Base-by-base conservation (phyloP, 2,797 vertebrate species). In the Gila robusta region DNA sequence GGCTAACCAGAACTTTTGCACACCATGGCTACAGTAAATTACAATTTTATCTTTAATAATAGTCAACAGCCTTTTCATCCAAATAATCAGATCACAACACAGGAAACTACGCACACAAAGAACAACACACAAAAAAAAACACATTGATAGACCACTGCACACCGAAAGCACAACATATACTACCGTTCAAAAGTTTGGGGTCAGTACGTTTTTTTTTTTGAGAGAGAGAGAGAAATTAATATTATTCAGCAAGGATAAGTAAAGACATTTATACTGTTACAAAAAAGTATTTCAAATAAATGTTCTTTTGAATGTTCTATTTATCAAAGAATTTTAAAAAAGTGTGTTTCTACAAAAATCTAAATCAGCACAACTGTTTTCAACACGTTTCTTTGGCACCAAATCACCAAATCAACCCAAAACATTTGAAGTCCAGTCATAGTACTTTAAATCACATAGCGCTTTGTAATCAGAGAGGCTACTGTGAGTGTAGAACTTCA, bases 381-480 rank as follows among this genome's bases (percentile, higher is more conserved):
- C 26, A 66, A 66, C 64, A 32, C 11, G 1, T 71, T 41, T 71
- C 56, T 14, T 70, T 37, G 17, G 41, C 41, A 73, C n/a, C 41
- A 47, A 52, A 52, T 28, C 21, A 54, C 5, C 28, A 21, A 11
- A 76, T 35, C 62, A 67, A 80, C 62, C 79, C 44, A 62, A 67
- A 49, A 67, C 19, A 6, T 79, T 44, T 21, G n/a, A 39, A 70
- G 17, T 23, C 2, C 16, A 35, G 26, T 49, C 41, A 3, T 49
- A 39, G 28, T 10, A 21, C 44, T 69, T 77, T 23, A 44, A 77
- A 70, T 23, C 62, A 41, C 35, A 56, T 2, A 12, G 14, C 39
- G 19, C 47, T 69, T 37, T 78, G 47, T 28, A 69, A 78, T 56
- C 83, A 84, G 73, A 78, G 19, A 56, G 62, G 35, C 64, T 84